Base-by-base conservation (phyloP, 2,797 vertebrate genomes). In the Percopsis omiscomaycus region DNA sequence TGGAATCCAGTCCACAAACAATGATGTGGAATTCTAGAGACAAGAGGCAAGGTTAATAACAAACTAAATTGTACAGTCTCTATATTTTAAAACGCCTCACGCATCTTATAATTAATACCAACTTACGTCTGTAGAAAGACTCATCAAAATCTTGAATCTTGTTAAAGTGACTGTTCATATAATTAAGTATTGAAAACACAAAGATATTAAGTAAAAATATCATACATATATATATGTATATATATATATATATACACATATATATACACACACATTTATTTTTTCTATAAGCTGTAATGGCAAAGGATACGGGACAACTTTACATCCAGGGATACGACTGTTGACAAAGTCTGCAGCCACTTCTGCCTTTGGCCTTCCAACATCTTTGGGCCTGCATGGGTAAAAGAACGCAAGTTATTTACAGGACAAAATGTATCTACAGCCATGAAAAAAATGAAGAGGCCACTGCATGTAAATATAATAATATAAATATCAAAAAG, bases 61-160 rank as follows among this genome's bases (percentile, higher is more conserved):
- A 9, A 1, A 13, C n/a, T 15, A 15, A 66, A 3, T 50, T 10
- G 44, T 5, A 4, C 27, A 30, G 52, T 64, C 5, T 10, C 9
- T 49, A 14, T 4, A 2, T 3, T 0, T 59, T 62, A n/a, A 9
- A 37, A 15, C 32, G 6, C 60, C 2, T 28, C 4, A 29, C 1
- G n/a, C 12, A 59, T 5, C n/a, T 11, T 9, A 30, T 12, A 62
- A 52, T 58, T 65, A 52, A 42, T 28, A 5, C 9, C 28, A 3
- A 95, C 96, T 94, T 91, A 99, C 97, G 96, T 79, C 94, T 91
- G 86, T 98, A 99, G 87, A 99, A 98, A 42, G 93, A 93, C 54
- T 96, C 95, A 46, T 96, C 94, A 84, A 96, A 96, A 85, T 99
- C 96, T 81, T 99, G 96, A 78, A 98, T 98, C 90, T 96, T 99